A percentile compares a stretch with the other conserved stretches of the same genome.
phyloP scores from a whole-genome alignment of 2,113 vertebrate genomes.

The Fulmarus glacialis region DNA sequence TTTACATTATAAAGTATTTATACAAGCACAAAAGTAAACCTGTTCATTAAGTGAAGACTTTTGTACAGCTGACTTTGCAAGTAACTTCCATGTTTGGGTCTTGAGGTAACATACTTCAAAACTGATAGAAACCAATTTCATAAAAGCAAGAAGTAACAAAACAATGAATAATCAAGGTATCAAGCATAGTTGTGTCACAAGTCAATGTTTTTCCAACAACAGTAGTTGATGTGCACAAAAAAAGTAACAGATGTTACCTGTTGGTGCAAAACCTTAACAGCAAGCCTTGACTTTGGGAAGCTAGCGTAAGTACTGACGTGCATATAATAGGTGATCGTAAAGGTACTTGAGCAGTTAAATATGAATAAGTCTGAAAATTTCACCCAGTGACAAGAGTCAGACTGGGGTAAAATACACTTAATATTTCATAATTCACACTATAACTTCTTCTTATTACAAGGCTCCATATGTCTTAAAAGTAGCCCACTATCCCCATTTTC shows the following conservation, averaged over 20 bases:
- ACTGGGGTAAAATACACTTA: background rate
- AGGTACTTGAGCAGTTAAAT: background rate
- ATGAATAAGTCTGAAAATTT: background rate
- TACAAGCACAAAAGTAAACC: background rate
- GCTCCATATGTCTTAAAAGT: background rate
- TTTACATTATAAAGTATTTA: background rate
- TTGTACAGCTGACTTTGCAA: background rate
- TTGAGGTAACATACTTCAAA: background rate
- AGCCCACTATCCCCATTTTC: background rate
- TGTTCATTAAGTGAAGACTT: background rate
- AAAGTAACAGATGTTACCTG: background rate
- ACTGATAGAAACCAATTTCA: background rate
- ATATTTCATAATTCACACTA: background rate
- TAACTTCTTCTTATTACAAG: background rate
- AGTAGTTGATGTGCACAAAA: background rate
- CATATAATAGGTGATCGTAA: background rate
- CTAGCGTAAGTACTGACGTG: accelerated
- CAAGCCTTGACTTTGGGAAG: background rate
- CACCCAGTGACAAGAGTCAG: background rate
- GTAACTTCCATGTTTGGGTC: background rate
- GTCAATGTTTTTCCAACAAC: background rate
- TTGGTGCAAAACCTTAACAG: background rate
- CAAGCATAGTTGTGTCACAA: background rate
- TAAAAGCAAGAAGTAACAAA: background rate
- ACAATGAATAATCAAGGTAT: background rate